These are phyloP conservation scores for Chelonus formosanus DNA, from an alignment of 2,888 invertebrate species.

Conservation along the genomic window DNA sequence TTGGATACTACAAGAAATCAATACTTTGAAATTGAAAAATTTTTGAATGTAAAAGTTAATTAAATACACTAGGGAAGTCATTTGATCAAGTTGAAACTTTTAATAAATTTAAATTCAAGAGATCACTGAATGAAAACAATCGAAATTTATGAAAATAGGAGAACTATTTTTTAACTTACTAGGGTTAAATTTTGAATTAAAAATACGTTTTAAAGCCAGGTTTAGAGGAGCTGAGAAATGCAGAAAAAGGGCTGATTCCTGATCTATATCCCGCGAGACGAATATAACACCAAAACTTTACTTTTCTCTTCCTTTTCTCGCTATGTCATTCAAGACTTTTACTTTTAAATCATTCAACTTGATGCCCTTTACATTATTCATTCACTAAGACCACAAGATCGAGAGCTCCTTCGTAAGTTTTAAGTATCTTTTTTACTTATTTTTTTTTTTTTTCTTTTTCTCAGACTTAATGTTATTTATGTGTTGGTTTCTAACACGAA, in stretches of 20 bases:
- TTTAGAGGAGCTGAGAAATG: too few relatives aligned
- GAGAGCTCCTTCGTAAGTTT: not conserved
- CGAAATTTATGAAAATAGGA: too few relatives aligned
- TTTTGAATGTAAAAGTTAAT: too few relatives aligned
- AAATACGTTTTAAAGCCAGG: too few relatives aligned
- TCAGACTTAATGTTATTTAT: conserved; percentile 9
- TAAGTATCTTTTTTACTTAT: not conserved
- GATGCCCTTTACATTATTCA: conserved; percentile 60
- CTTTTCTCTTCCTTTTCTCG: conserved; percentile 21
- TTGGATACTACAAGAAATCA: too few relatives aligned
- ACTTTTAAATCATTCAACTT: conserved; percentile 60
- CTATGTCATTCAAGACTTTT: conserved; percentile 54
- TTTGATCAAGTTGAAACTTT: too few relatives aligned
- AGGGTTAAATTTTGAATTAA: too few relatives aligned
- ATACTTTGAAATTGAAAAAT: too few relatives aligned
- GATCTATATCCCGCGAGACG: conserved; percentile 15
- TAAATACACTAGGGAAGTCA: too few relatives aligned
- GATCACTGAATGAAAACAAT: too few relatives aligned
- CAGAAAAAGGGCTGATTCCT: not conserved
- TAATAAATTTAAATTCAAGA: too few relatives aligned
- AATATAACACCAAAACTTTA: conserved; percentile 30
- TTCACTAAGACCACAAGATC: conserved; percentile 49
- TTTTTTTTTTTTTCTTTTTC: conserved; percentile 1
- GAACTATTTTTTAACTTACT: too few relatives aligned
- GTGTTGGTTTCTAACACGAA: not conserved